Percentiles rank a stretch among this genome's conserved stretches.
These are phyloP conservation scores for Benitochromis conjunctus DNA, from an alignment of 2,113 vertebrate genomes.

Conservation along the genomic window DNA sequence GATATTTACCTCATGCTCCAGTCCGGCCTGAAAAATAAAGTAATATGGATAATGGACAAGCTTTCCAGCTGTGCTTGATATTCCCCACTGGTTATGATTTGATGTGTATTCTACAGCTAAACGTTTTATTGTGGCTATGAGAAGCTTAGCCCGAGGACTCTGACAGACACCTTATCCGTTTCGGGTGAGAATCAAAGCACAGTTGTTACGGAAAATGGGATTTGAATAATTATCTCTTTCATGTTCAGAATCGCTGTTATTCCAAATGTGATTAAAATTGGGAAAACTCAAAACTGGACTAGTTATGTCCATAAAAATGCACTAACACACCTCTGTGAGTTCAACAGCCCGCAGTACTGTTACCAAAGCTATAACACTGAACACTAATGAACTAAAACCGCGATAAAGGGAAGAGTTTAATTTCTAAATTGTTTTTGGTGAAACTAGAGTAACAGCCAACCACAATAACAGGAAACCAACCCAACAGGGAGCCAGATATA, in stretches of 20 bases:
- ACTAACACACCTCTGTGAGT: background rate
- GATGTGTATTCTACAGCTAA: background rate
- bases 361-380: background rate
- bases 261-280: background rate
- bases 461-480: background rate
- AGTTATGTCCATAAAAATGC: background rate
- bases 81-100: background rate
- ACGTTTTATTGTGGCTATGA: background rate
- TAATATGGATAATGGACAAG: background rate
- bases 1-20: background rate
- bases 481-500: background rate
- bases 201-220: background rate
- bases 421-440: background rate
- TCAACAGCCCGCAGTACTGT: background rate
- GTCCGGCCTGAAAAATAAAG: background rate
- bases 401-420: background rate
- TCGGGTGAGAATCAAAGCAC: background rate
- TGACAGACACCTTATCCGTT: background rate
- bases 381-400: background rate
- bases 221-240: background rate
- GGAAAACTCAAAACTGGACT: background rate
- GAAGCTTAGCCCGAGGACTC: background rate
- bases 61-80: background rate
- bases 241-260: background rate
- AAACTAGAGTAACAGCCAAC: background rate